phyloP scores from a whole-genome alignment of 2,113 vertebrate genomes.

The Corythornis cristatus region DNA sequence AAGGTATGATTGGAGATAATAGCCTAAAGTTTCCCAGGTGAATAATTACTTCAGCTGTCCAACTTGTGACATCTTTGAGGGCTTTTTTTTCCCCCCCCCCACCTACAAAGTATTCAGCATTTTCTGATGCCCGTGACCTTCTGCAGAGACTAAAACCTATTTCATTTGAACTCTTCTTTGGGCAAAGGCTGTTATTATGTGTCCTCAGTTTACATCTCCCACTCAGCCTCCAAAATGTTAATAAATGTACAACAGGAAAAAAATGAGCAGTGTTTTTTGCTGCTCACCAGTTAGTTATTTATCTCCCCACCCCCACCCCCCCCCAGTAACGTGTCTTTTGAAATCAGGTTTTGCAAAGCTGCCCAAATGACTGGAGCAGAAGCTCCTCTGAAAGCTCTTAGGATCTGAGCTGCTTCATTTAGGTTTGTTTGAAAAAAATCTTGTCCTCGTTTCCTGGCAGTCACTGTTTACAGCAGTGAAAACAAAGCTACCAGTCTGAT shows the following conservation, averaged over 20 bases:
- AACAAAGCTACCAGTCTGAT: neutral
- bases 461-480: neutral
- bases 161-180: neutral
- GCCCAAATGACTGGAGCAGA: neutral
- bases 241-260: neutral
- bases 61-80: neutral
- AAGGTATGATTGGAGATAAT: slow-evolving; percentile 35
- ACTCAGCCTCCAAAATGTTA: neutral
- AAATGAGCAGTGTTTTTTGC: neutral
- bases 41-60: slow-evolving; percentile 35
- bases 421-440: neutral
- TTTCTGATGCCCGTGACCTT: neutral
- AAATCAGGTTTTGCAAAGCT: neutral
- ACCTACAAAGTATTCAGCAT: neutral
- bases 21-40: slow-evolving; percentile 26
- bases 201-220: neutral
- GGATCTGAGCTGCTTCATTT: neutral
- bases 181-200: neutral
- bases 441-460: neutral
- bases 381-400: neutral
- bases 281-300: neutral
- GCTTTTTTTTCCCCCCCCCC: neutral
- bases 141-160: neutral
- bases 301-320: neutral
- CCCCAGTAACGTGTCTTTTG: neutral